phyloP scores from a whole-genome alignment of 2,888 invertebrate species.

The Cephus pulcher region DNA sequence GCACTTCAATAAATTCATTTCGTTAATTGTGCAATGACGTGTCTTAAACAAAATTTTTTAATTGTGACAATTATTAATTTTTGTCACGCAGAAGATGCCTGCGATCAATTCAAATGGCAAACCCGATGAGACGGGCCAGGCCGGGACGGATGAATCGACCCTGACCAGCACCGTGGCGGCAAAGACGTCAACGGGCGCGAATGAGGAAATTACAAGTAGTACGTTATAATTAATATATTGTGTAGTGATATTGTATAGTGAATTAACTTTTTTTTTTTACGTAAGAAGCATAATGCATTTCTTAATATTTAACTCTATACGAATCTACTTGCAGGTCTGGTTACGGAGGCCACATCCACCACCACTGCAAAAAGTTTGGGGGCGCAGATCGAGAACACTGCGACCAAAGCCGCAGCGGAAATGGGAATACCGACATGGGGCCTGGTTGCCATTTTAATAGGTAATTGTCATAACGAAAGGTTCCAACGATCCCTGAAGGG shows the following conservation, averaged over 20 bases:
- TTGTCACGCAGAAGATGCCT: constrained; percentile 53
- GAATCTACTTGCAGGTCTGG: constrained; percentile 15
- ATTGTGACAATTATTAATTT: not conserved
- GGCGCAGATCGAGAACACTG: constrained; percentile 68
- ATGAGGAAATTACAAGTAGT: not conserved
- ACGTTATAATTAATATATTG: not conserved
- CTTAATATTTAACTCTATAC: not conserved
- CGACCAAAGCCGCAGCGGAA: constrained; percentile 75
- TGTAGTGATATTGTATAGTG: not conserved
- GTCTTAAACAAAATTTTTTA: not conserved
- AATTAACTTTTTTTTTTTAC: not conserved
- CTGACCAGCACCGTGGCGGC: not conserved
- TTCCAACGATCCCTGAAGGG: not conserved
- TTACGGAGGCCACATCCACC: constrained; percentile 29
- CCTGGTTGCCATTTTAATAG: constrained; percentile 85
- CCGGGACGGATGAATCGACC: not conserved
- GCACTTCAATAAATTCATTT: not conserved
- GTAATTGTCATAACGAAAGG: constrained; percentile 65
- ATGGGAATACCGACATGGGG: constrained; percentile 88
- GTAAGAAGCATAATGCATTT: not conserved
- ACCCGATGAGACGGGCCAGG: constrained; percentile 17
- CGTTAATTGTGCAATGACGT: not conserved
- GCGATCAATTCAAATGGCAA: constrained; percentile 40
- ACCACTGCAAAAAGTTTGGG: constrained; percentile 53
- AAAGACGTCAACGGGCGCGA: not conserved